phyloP scores from a whole-genome alignment of 2,797 vertebrate species.

The Lagocephalus sceleratus region DNA sequence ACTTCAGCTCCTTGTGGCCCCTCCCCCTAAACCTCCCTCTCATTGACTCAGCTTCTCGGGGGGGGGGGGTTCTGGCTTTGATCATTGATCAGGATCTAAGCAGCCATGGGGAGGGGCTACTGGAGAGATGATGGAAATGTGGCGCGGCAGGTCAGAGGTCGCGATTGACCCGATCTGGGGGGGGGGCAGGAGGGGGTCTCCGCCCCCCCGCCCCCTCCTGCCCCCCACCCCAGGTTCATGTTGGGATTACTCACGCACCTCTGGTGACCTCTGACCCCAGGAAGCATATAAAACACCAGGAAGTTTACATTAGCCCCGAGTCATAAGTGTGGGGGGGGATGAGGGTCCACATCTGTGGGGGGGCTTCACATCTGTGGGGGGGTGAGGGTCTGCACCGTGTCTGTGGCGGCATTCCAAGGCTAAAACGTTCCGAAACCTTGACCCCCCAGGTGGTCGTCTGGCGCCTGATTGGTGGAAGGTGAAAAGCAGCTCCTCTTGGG shows the following conservation, averaged over 20 bases:
- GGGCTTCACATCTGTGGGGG: too few species aligned
- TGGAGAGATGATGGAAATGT: constrained; percentile 53
- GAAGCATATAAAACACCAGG: constrained; percentile 73
- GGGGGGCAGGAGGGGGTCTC: background rate
- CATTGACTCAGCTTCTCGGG: constrained; percentile 24
- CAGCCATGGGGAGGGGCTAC: constrained; percentile 31
- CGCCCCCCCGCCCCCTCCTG: too few species aligned
- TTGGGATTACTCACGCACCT: constrained; percentile 60
- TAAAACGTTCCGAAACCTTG: constrained; percentile 25
- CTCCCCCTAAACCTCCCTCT: constrained; percentile 19
- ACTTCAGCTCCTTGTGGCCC: constrained; percentile 20
- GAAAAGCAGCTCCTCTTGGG: too few species aligned
- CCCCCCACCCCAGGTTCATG: constrained; percentile 64
- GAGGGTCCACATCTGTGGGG: too few species aligned
- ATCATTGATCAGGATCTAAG: constrained; percentile 59
- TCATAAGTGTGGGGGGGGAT: too few species aligned
- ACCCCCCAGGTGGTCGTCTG: constrained; percentile 37
- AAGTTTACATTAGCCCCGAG: constrained; percentile 69
- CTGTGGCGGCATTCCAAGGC: constrained; percentile 22
- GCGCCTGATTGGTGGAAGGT: constrained; percentile 17
- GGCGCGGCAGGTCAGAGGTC: constrained; percentile 31
- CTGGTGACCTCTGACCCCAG: constrained; percentile 60
- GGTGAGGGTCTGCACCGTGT: constrained; percentile 20
- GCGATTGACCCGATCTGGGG: too few species aligned
- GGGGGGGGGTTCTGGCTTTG: constrained; percentile 21